phyloP scores from a whole-genome alignment of 2,797 vertebrate species.

The Fistularia commersonii region DNA sequence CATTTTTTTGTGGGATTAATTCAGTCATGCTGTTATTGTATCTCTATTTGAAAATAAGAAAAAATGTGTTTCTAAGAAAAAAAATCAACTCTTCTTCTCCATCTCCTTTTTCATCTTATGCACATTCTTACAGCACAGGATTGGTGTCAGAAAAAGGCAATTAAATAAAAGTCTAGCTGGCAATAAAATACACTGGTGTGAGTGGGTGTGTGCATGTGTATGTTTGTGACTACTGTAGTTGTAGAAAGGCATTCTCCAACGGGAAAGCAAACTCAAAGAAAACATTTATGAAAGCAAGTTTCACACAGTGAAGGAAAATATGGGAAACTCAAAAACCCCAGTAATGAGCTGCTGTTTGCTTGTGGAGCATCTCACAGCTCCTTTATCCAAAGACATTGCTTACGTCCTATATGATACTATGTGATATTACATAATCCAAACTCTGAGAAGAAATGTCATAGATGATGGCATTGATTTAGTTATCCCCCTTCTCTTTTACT shows the following conservation, averaged over 20 bases:
- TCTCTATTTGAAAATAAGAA: no score
- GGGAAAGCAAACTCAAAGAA: slow-evolving; percentile 53
- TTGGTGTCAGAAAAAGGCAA: slow-evolving; percentile 51
- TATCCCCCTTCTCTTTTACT: slow-evolving; percentile 61
- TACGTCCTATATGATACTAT: slow-evolving; percentile 46
- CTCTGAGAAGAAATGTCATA: slow-evolving; percentile 50
- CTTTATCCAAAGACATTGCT: slow-evolving; percentile 45
- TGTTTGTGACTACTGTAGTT: slow-evolving; percentile 12
- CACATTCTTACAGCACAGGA: slow-evolving; percentile 42
- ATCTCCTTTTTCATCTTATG: slow-evolving; percentile 21
- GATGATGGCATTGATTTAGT: slow-evolving; percentile 53
- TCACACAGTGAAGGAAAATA: slow-evolving; percentile 26
- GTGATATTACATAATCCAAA: slow-evolving; percentile 52
- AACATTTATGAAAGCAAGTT: slow-evolving; percentile 54
- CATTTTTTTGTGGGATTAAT: no score
- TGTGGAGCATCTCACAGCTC: slow-evolving; percentile 22
- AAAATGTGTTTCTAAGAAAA: slow-evolving; percentile 3
- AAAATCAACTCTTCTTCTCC: slow-evolving; percentile 48
- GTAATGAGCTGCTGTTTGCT: slow-evolving; percentile 55
- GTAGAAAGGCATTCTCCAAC: slow-evolving; percentile 19
- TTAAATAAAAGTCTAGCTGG: slow-evolving; percentile 50
- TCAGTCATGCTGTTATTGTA: no score
- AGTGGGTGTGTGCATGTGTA: slow-evolving; percentile 14
- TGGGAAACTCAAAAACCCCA: slow-evolving; percentile 14
- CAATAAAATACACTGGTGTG: slow-evolving; percentile 24